Percentiles rank a stretch among this genome's conserved stretches.
Conservation (phyloP, 2,888 invertebrate species). For the Machimus rusticus region DNA sequence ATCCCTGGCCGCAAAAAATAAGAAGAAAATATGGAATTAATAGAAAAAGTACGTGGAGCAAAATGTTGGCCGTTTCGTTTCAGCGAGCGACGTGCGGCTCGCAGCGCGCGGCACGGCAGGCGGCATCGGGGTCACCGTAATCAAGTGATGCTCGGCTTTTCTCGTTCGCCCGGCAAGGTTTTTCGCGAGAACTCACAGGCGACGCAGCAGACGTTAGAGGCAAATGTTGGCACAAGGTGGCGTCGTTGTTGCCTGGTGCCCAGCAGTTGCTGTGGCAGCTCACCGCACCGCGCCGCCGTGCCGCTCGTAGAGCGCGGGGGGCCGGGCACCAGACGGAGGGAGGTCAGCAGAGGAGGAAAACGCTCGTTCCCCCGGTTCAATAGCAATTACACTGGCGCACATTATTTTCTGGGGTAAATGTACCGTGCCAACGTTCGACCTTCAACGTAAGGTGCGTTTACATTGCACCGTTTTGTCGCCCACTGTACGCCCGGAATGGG, state of each 20-base stretch:
- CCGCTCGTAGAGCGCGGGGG: not conserved
- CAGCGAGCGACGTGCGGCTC: not conserved
- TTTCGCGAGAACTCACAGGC: not conserved
- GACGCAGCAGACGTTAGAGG: not conserved
- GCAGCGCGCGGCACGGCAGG: not conserved
- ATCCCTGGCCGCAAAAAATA: not conserved
- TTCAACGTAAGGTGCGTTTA: constrained; percentile 51
- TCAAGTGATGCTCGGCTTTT: constrained; percentile 17
- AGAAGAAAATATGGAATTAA: not conserved
- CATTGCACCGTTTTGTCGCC: not conserved
- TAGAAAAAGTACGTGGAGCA: not conserved
- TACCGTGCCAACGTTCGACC: constrained; percentile 58
- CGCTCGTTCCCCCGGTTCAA: constrained; percentile 28
- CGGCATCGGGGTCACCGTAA: constrained; percentile 1
- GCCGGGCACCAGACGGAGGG: not conserved
- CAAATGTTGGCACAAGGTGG: not conserved
- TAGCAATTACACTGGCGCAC: constrained; percentile 21
- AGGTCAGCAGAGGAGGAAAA: constrained; percentile 34
- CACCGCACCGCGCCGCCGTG: not conserved
- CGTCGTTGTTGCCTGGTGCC: not conserved
- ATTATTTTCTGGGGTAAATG: constrained; percentile 55
- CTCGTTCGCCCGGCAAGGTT: not conserved
- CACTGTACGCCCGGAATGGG: not conserved
- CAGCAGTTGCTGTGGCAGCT: not conserved
- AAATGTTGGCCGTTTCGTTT: not conserved